Base-by-base conservation (phyloP, 2,113 vertebrate genomes). In the Chaenocephalus aceratus region DNA sequence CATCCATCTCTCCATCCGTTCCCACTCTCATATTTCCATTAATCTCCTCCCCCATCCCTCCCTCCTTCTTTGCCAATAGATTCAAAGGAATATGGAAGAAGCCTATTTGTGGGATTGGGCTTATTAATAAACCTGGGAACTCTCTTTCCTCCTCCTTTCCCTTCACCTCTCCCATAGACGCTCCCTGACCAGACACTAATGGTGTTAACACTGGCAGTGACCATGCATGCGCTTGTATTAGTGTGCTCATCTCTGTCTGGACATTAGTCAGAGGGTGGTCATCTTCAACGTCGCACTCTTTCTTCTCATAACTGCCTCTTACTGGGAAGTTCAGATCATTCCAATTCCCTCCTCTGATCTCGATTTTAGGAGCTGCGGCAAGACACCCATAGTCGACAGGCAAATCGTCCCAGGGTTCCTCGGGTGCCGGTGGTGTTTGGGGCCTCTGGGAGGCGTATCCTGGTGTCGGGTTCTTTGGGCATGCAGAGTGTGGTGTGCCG, bases 321-420 rank as follows among this genome's bases (percentile, higher is more conserved):
- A 8, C 53, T 26, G 12, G 8, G 11, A 48, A 41, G 11, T 7
- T 64, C n/a, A 6, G 18, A 49, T 65, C 44, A 63, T 56, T 72
- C 6, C 56, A 36, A 72, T 60, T 26, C 21, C 61, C 45, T 23
- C 51, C 46, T 36, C 63, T n/a, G 3, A 0, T 3, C 4, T 1
- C 1, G 0, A 16, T 3, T 59, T 8, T 5, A 12, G 63, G 18
- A 26, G 52, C 59, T 1, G 4, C 0, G 5, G 3, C 34, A 3
- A 90, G 16, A 69, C 21, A 65, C n/a, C 75, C 82, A 8, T 94
- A 94, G 36, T 86, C 77, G 3, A 63, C 0, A 0, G 77, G 45
- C 1, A 1, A 14, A 49, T 86, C 34, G 18, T 81, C 77, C 34
- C 10, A 16, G 46, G 15, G 30, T 54, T 75, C 80, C 2, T 64